Percentiles rank a stretch among this genome's conserved stretches.
phyloP scores from a whole-genome alignment of 2,888 invertebrate species.

The Plusia festucae region DNA sequence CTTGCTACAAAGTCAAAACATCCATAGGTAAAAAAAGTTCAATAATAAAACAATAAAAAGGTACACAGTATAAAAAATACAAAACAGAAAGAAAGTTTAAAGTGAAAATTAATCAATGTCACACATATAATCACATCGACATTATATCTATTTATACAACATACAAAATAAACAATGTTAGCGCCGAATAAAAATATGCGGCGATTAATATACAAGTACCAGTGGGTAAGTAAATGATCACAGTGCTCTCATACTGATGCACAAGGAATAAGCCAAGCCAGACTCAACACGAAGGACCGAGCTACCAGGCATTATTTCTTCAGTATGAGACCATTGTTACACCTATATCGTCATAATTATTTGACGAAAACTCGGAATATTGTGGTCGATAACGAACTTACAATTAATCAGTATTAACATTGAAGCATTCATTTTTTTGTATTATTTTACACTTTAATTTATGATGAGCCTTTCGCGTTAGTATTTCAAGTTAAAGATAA shows the following conservation, averaged over 20 bases:
- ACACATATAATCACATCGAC: constrained; percentile 19
- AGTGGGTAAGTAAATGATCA: constrained; percentile 28
- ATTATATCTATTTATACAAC: constrained; percentile 51
- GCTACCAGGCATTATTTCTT: background rate
- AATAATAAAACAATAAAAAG: background rate
- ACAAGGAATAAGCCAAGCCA: background rate
- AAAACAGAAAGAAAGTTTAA: constrained; percentile 19
- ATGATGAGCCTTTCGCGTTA: constrained; percentile 13
- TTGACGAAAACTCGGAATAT: background rate
- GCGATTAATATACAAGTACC: constrained; percentile 45
- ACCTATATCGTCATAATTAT: constrained; percentile 10
- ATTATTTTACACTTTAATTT: constrained; percentile 6
- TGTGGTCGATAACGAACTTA: constrained; percentile 3
- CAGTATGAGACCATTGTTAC: constrained; percentile 10
- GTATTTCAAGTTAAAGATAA: constrained; percentile 1
- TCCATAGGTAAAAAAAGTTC: background rate
- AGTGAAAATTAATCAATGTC: constrained; percentile 38
- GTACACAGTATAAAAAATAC: constrained; percentile 4
- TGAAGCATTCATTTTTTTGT: background rate
- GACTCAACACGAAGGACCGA: too few relatives aligned
- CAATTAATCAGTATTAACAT: background rate
- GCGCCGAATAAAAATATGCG: constrained; percentile 27
- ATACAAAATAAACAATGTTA: constrained; percentile 51
- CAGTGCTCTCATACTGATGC: constrained; percentile 15
- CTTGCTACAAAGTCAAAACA: background rate